Percentiles rank a stretch among this genome's conserved stretches.
Evolutionary conservation across 2,888 invertebrate species (phyloP).

Genomic region (Thecophora atra): DNA sequence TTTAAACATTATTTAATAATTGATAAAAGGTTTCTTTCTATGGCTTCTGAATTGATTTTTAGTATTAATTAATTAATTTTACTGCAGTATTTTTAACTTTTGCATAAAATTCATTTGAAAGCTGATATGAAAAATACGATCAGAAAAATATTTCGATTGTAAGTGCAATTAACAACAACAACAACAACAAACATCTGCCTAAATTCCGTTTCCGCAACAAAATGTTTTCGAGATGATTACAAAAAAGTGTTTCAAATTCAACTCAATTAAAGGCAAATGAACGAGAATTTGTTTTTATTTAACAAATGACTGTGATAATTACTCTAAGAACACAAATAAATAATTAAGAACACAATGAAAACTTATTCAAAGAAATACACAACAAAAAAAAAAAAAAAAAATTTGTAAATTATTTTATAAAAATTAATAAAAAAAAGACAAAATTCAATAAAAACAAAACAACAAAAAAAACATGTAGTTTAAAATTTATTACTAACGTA

Average conservation of each 20-base stretch:
- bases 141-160: slow-evolving; percentile 37
- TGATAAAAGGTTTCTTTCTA: neutral
- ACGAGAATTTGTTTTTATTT: slow-evolving; percentile 53
- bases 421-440: no score
- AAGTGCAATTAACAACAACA: slow-evolving; percentile 40
- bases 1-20: neutral
- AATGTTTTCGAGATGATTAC: slow-evolving; percentile 43
- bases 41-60: neutral
- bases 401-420: slow-evolving; percentile 32
- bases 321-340: slow-evolving; percentile 47
- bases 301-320: slow-evolving; percentile 60
- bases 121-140: neutral
- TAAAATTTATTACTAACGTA: slow-evolving; percentile 18
- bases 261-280: slow-evolving; percentile 41
- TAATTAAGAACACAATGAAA: slow-evolving; percentile 34
- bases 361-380: no score
- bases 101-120: neutral
- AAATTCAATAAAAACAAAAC: slow-evolving; percentile 6
- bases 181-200: slow-evolving; percentile 42
- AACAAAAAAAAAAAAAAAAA: no score
- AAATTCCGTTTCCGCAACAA: slow-evolving; percentile 38
- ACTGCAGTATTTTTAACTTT: slow-evolving; percentile 31
- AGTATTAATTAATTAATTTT: neutral
- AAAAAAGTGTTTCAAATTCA: slow-evolving; percentile 38
- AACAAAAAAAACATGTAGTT: slow-evolving; percentile 2